Evolutionary conservation across 2,113 vertebrate genomes (phyloP), one percentile per base, ranked within the genome.

Genomic region (Alethe castanea): DNA sequence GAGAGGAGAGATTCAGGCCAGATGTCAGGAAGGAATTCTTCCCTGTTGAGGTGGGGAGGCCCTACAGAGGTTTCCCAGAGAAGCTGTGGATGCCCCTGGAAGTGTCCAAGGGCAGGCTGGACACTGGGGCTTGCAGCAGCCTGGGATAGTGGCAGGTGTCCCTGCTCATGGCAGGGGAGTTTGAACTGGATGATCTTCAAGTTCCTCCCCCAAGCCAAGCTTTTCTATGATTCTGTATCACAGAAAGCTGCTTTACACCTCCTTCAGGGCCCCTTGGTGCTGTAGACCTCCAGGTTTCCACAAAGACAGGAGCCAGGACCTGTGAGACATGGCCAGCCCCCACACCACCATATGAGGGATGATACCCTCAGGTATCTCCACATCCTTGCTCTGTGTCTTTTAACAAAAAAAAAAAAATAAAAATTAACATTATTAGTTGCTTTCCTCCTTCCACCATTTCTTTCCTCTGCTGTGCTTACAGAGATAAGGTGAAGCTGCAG

Each of bases 41-140:
- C n/a, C 35, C 61, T 47, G 8, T 53, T 29, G 12, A 12, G 24
- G 12, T n/a, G 19, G 12, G 9, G 9, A 73, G 52, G 22, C 44
- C 23, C 26, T 52, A 59, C 36, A 59, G 4, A 59, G 33, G 26
- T 2, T 57, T 15, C 22, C 3, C 33, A 66, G 60, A 4, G 36
- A 52, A 65, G 44, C 12, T 36, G 4, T 28, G 18, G 23, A 0
- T 59, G 12, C 2, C 26, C 11, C 15, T 29, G 33, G 38, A 9
- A 36, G 23, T n/a, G 33, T 14, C 14, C 52, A 44, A 66, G 38
- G 23, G 12, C 59, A 44, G 26, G 22, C 2, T 73, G 44, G 36
- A 33, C 0, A 28, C 0, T 1, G 12, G 22, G 26, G 26, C 26
- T 81, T 50, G 10, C 25, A 65, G 33, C 31, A 52, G 0, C 10